phyloP scores from a whole-genome alignment of 2,888 invertebrate species.

The Quadriops clusia region DNA sequence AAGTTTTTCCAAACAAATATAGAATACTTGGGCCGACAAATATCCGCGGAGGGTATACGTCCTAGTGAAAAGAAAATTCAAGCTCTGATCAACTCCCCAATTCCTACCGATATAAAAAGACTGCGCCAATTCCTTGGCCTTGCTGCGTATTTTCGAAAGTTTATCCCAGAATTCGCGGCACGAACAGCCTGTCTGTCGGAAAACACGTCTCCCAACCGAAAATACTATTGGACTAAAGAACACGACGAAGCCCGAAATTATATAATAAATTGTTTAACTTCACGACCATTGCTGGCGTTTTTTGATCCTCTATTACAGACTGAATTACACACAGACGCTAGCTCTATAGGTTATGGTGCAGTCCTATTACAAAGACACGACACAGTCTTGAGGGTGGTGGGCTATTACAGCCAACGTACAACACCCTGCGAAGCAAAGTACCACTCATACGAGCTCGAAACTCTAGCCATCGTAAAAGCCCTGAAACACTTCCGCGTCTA shows the following conservation, averaged over 20 bases:
- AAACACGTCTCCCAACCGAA: too few relatives aligned
- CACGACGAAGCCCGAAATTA: not conserved
- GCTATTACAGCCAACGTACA: constrained; percentile 18
- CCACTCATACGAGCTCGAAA: not conserved
- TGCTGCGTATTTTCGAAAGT: constrained; percentile 24
- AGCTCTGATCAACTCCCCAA: constrained; percentile 18
- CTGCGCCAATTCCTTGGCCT: constrained; percentile 24
- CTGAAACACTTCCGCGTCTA: not conserved
- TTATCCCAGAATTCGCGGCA: constrained; percentile 20
- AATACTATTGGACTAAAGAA: not conserved
- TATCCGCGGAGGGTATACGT: constrained; percentile 18
- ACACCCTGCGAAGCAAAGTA: constrained; percentile 6
- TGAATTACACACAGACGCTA: not conserved
- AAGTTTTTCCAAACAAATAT: constrained; percentile 17
- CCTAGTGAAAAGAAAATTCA: constrained; percentile 20
- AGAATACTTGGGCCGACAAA: constrained; percentile 21
- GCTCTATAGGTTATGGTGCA: too few relatives aligned
- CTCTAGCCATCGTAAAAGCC: constrained; percentile 1
- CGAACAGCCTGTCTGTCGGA: constrained; percentile 16
- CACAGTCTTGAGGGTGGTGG: constrained; percentile 12
- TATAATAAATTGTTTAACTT: constrained; percentile 1
- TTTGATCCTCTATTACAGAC: constrained; percentile 1
- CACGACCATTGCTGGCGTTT: not conserved
- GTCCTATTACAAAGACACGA: constrained; percentile 16
- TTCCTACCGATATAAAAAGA: constrained; percentile 19